Evolutionary conservation across 2,888 invertebrate species (phyloP).

Genomic region (Crioceris asparagi): DNA sequence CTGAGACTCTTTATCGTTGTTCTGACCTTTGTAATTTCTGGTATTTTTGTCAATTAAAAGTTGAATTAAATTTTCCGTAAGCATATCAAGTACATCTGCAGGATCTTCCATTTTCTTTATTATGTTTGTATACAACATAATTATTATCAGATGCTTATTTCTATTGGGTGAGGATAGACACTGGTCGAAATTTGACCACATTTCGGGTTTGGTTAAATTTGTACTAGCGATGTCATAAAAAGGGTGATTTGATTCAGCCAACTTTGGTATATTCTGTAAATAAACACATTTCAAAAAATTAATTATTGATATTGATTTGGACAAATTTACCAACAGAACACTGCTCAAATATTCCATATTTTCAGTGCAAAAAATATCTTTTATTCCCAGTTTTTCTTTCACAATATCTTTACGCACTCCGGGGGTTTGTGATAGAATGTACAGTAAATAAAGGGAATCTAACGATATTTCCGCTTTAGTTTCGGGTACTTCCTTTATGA

Average conservation of each 20-base stretch:
- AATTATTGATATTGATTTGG: too few relatives aligned
- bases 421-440: too few relatives aligned
- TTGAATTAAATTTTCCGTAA: constrained; percentile 55
- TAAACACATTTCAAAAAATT: constrained; percentile 10
- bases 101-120: constrained; percentile 38
- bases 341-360: too few relatives aligned
- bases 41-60: constrained; percentile 52
- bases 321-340: too few relatives aligned
- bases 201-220: constrained; percentile 43
- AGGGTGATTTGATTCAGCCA: constrained; percentile 50
- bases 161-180: constrained; percentile 43
- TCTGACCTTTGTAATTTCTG: constrained; percentile 45
- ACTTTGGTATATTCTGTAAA: constrained; percentile 49
- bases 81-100: constrained; percentile 43
- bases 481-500: too few relatives aligned
- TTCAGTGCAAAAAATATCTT: too few relatives aligned
- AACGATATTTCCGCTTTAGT: too few relatives aligned
- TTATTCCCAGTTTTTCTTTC: too few relatives aligned
- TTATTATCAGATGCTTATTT: constrained; percentile 49
- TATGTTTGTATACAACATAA: constrained; percentile 49
- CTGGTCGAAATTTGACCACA: constrained; percentile 40
- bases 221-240: constrained; percentile 50
- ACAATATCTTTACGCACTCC: too few relatives aligned
- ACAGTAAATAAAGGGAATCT: too few relatives aligned
- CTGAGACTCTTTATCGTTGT: constrained; percentile 47